Percentiles rank a stretch among this genome's conserved stretches.
Evolutionary conservation across 2,797 vertebrate genomes (phyloP).

Genomic region (Neosilurus hyrtlii): DNA sequence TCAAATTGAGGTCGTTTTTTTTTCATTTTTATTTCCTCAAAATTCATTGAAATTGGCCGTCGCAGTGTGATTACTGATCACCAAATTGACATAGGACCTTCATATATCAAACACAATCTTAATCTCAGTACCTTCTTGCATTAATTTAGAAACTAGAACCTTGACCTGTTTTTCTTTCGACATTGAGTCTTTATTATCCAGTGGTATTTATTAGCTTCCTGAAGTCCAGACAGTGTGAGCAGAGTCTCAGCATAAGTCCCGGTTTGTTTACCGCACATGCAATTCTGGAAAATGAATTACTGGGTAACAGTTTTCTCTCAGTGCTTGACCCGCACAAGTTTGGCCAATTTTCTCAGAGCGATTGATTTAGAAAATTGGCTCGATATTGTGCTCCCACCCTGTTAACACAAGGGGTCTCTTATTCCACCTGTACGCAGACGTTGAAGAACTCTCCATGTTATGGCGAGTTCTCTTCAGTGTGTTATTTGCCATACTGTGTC

Average conservation of each 20-base stretch:
- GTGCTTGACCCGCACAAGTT: not conserved
- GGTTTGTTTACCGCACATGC: not conserved
- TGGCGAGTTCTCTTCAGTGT: not conserved
- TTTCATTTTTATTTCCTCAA: no score
- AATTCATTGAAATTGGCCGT: no score
- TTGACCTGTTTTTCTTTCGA: not conserved
- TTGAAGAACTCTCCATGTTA: not conserved
- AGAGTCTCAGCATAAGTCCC: not conserved
- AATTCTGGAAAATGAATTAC: not conserved
- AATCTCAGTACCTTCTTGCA: no score
- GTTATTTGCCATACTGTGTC: constrained; percentile 1
- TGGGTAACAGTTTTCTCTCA: not conserved
- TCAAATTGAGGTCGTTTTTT: no score
- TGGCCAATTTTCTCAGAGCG: not conserved
- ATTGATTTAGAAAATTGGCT: constrained; percentile 9
- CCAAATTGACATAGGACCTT: no score
- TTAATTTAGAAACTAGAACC: no score
- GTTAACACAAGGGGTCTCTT: not conserved
- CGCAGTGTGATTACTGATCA: no score
- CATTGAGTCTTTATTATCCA: not conserved
- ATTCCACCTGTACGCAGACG: not conserved
- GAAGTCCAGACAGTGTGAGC: not conserved
- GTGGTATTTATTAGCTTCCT: not conserved
- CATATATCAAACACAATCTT: no score
- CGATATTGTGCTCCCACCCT: not conserved